phyloP scores from a whole-genome alignment of 2,888 invertebrate species.

The Ochropacha duplaris region DNA sequence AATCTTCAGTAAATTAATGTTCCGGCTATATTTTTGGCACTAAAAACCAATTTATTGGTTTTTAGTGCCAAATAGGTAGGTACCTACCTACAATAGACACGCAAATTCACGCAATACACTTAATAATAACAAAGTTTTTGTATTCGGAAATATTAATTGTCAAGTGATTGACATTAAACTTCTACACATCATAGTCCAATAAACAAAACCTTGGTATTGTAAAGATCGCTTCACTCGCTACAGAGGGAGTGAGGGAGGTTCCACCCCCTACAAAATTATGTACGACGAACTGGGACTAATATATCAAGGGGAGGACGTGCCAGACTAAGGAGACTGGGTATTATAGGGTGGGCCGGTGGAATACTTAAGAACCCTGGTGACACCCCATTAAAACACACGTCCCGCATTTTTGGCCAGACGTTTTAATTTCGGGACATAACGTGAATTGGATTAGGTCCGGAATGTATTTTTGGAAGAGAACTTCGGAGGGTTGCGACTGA shows the following conservation, averaged over 20 bases:
- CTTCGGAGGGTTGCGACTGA: neutral
- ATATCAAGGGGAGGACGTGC: constrained; percentile 83
- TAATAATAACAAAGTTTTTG: neutral
- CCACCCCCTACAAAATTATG: constrained; percentile 81
- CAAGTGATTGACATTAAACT: constrained; percentile 33
- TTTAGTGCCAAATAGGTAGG: no score
- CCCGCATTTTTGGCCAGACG: constrained; percentile 78
- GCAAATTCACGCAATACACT: no score
- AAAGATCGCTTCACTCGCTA: constrained; percentile 64
- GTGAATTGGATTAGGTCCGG: constrained; percentile 47
- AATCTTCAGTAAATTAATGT: no score
- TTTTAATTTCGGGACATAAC: constrained; percentile 72
- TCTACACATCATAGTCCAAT: constrained; percentile 70
- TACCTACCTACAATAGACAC: neutral
- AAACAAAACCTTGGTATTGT: constrained; percentile 81
- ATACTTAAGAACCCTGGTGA: constrained; percentile 82
- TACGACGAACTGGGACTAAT: constrained; percentile 83
- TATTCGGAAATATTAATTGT: neutral
- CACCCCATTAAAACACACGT: constrained; percentile 83
- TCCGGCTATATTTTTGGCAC: no score
- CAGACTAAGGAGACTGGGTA: constrained; percentile 82
- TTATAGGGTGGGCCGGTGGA: constrained; percentile 80
- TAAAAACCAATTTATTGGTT: no score
- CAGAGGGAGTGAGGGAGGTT: constrained; percentile 54
- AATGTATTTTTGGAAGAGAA: constrained; percentile 18